Conservation (phyloP, 2,113 vertebrate genomes). For the cattle (Bos taurus) region DNA sequence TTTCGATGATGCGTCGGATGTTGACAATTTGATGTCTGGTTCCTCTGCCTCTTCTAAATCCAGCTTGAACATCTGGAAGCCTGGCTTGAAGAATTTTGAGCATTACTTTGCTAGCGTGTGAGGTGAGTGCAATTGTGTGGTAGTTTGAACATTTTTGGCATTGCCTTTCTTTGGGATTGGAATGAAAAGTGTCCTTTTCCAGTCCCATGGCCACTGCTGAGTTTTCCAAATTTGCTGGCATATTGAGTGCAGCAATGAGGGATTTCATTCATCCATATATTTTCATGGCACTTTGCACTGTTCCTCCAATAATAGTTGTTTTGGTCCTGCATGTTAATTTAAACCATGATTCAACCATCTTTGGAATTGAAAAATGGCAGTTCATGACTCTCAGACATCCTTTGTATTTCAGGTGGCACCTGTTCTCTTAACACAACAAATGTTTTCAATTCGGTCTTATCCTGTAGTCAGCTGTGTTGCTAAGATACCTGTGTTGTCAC, state of each 20-base stretch:
- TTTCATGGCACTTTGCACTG: background rate
- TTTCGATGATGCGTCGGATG: background rate
- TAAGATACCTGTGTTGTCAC: slow-evolving; percentile 75
- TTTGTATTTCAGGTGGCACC: slow-evolving; percentile 66
- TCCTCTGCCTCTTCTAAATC: background rate
- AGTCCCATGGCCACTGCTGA: background rate
- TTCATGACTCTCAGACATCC: slow-evolving; percentile 62
- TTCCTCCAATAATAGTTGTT: slow-evolving; percentile 51
- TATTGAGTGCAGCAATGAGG: background rate
- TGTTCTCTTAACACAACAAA: slow-evolving; percentile 63
- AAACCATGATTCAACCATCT: slow-evolving; percentile 58
- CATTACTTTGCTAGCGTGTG: background rate
- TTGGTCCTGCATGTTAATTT: slow-evolving; percentile 55
- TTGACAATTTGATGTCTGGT: background rate
- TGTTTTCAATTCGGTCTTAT: slow-evolving; percentile 59
- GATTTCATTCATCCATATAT: background rate
- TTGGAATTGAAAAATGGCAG: slow-evolving; percentile 63
- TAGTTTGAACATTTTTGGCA: background rate
- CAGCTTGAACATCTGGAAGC: background rate
- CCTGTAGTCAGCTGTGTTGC: slow-evolving; percentile 75
- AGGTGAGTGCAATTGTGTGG: background rate
- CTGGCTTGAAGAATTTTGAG: background rate
- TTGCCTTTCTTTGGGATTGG: background rate
- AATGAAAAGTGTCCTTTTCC: background rate
- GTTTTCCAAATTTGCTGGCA: background rate